Conservation (phyloP, 2,797 vertebrate species). For the Sus cebifrons region DNA sequence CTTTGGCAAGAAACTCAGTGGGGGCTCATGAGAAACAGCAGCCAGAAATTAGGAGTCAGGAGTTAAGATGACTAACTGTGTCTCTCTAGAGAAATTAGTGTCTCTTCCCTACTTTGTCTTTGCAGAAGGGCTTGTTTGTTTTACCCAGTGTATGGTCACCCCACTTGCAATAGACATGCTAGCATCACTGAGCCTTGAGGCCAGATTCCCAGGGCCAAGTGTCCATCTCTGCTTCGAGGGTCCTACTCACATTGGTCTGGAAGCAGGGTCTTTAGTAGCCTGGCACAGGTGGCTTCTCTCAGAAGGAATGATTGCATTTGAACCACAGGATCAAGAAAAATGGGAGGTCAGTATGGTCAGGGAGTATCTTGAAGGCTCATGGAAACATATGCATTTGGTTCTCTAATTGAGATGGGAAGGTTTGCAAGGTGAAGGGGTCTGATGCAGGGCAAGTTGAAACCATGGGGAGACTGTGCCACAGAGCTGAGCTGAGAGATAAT, state of each 20-base stretch:
- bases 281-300: not conserved
- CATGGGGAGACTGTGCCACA: not conserved
- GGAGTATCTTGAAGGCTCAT: not conserved
- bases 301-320: not conserved
- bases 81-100: not conserved
- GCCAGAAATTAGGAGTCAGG: not conserved
- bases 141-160: not conserved
- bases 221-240: not conserved
- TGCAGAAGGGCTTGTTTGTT: not conserved
- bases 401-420: not conserved
- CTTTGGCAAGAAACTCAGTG: slow-evolving; percentile 30
- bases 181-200: not conserved
- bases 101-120: not conserved
- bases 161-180: not conserved
- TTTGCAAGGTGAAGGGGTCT: not conserved
- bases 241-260: not conserved
- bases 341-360: not conserved
- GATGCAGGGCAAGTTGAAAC: not conserved
- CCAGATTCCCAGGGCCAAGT: not conserved
- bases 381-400: not conserved
- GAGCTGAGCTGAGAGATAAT: not conserved
- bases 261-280: not conserved
- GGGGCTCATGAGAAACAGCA: not conserved
- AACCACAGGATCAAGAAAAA: not conserved
- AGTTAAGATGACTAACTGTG: not conserved